phyloP scores from a whole-genome alignment of 2,113 vertebrate species.

The Trinectes maculatus region DNA sequence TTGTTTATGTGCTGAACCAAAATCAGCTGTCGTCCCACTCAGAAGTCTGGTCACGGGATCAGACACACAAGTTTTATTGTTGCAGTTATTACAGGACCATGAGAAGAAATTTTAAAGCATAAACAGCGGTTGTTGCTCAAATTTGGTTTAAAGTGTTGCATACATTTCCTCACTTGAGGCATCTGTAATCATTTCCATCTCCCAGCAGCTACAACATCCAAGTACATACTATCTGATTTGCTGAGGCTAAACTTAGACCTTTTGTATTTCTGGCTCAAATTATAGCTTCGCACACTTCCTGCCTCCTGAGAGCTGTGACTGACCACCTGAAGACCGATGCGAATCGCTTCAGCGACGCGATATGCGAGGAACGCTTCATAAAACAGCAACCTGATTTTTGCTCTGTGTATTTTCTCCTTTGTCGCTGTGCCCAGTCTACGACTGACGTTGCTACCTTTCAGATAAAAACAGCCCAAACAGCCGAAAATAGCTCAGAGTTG shows the following conservation, averaged over 20 bases:
- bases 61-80: slow-evolving; percentile 27
- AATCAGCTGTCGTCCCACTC: slow-evolving; percentile 49
- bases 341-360: slow-evolving; percentile 21
- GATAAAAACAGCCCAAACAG: slow-evolving; percentile 4
- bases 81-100: slow-evolving; percentile 7
- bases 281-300: not conserved
- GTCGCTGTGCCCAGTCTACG: not conserved
- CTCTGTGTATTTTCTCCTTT: not conserved
- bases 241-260: slow-evolving; percentile 38
- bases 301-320: slow-evolving; percentile 11
- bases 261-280: slow-evolving; percentile 27
- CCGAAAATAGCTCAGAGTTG: slow-evolving; percentile 11
- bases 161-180: slow-evolving; percentile 4
- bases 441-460: not conserved
- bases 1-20: slow-evolving; percentile 37
- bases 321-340: slow-evolving; percentile 35
- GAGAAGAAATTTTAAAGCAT: slow-evolving; percentile 21
- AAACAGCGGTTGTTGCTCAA: not conserved
- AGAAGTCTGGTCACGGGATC: not conserved
- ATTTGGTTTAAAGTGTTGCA: not conserved
- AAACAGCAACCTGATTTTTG: not conserved
- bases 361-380: not conserved
- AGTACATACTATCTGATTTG: slow-evolving; percentile 15
- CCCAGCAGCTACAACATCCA: not conserved
- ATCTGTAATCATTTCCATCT: not conserved